A percentile compares a stretch with the other conserved stretches of the same genome.
phyloP scores from a whole-genome alignment of 2,888 invertebrate species.

The Trachelus stipa region DNA sequence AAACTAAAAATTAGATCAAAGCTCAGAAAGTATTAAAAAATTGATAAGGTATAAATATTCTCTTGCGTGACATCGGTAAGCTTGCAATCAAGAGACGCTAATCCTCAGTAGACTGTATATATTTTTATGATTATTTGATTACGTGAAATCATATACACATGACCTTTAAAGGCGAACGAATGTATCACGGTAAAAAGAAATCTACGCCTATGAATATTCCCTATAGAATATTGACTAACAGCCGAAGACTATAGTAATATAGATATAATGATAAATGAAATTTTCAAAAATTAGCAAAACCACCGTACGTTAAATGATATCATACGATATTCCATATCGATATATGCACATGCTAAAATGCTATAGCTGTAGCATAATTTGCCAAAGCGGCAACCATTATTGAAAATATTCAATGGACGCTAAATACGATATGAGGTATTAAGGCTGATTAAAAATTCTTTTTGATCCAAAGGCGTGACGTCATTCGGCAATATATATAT shows the following conservation, averaged over 20 bases:
- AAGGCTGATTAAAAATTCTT: background rate
- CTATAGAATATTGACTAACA: too few relatives aligned
- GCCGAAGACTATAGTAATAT: too few relatives aligned
- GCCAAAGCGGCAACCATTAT: background rate
- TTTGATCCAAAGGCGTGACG: background rate
- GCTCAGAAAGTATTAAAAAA: background rate
- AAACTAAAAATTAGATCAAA: background rate
- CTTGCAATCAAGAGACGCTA: background rate
- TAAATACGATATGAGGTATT: background rate
- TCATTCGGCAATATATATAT: background rate
- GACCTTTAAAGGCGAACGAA: too few relatives aligned
- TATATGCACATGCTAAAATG: background rate
- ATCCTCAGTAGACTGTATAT: background rate
- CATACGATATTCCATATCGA: background rate
- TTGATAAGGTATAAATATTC: background rate
- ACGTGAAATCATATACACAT: too few relatives aligned
- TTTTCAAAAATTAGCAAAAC: too few relatives aligned
- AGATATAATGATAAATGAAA: too few relatives aligned
- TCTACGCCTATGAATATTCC: too few relatives aligned
- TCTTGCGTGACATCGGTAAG: background rate
- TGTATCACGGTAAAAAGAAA: too few relatives aligned
- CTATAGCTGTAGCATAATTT: background rate
- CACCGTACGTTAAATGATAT: background rate
- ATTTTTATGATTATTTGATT: background rate
- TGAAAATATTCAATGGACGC: background rate